Conservation (phyloP, 1,140 invertebrate genomes). For the Trachymyrmex septentrionalis region DNA sequence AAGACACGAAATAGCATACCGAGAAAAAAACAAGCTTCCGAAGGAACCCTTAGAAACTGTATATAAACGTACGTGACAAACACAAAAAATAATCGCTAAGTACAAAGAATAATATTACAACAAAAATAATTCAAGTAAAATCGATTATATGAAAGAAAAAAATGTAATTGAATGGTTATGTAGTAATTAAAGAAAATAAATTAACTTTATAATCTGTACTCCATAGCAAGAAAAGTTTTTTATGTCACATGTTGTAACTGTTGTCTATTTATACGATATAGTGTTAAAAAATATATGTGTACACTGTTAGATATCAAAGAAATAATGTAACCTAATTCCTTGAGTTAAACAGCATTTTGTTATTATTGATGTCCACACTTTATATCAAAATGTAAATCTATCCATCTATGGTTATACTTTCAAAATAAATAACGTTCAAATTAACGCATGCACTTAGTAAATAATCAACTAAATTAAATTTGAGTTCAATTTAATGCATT, state of each 20-base stretch:
- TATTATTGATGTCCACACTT: too few species aligned
- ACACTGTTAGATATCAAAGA: too few species aligned
- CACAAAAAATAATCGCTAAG: background rate
- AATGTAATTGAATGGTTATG: background rate
- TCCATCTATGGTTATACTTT: too few species aligned
- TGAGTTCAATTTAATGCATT: too few species aligned
- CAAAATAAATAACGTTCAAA: too few species aligned
- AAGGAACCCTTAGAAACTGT: background rate
- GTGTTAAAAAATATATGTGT: too few species aligned
- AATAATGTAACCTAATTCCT: too few species aligned
- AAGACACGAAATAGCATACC: background rate
- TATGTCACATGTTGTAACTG: background rate
- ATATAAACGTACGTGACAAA: background rate
- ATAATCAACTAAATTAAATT: too few species aligned
- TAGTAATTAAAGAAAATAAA: conserved; percentile 3
- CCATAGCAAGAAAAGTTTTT: background rate
- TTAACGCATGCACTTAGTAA: too few species aligned
- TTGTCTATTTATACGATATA: background rate
- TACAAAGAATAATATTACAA: background rate
- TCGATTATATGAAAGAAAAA: background rate
- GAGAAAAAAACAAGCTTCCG: background rate
- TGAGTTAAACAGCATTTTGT: too few species aligned
- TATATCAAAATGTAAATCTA: too few species aligned
- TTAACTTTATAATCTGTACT: background rate
- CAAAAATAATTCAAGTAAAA: background rate